Evolutionary conservation across 2,797 vertebrate genomes (phyloP).

Genomic region (Coreius guichenoti): DNA sequence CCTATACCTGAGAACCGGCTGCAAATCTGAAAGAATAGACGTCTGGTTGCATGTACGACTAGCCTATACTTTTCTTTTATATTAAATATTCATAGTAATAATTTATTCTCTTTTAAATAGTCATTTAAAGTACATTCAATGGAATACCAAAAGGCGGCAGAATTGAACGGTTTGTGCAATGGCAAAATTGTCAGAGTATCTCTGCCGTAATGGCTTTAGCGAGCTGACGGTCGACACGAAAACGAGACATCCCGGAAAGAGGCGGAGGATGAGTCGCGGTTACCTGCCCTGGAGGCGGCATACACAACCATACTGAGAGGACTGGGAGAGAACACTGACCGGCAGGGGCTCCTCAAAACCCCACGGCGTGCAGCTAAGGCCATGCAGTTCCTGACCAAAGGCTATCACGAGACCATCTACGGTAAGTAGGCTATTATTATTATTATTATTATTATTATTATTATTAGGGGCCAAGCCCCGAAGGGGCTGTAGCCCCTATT

Average conservation of each 20-base stretch:
- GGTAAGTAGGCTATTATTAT: conserved; percentile 66
- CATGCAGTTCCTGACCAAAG: conserved; percentile 88
- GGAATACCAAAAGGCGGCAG: conserved; percentile 55
- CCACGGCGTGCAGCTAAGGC: conserved; percentile 84
- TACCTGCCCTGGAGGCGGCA: conserved; percentile 76
- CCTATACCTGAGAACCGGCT: not conserved
- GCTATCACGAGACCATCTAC: conserved; percentile 81
- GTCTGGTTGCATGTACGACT: not conserved
- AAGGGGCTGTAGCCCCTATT: no score
- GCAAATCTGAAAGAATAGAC: conserved; percentile 1
- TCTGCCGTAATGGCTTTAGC: conserved; percentile 67
- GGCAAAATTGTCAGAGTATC: conserved; percentile 66
- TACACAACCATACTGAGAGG: conserved; percentile 81
- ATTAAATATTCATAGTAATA: not conserved
- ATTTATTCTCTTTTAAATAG: not conserved
- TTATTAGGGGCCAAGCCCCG: no score
- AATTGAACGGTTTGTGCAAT: conserved; percentile 72
- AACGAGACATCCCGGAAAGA: conserved; percentile 74
- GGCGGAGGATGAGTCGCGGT: conserved; percentile 66
- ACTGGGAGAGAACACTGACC: conserved; percentile 82
- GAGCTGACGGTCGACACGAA: conserved; percentile 72
- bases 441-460: not conserved
- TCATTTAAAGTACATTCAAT: conserved; percentile 41
- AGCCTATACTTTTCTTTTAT: not conserved
- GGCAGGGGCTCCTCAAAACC: conserved; percentile 83